Base-by-base conservation (phyloP, 2,797 vertebrate genomes). In the Carapus acus region DNA sequence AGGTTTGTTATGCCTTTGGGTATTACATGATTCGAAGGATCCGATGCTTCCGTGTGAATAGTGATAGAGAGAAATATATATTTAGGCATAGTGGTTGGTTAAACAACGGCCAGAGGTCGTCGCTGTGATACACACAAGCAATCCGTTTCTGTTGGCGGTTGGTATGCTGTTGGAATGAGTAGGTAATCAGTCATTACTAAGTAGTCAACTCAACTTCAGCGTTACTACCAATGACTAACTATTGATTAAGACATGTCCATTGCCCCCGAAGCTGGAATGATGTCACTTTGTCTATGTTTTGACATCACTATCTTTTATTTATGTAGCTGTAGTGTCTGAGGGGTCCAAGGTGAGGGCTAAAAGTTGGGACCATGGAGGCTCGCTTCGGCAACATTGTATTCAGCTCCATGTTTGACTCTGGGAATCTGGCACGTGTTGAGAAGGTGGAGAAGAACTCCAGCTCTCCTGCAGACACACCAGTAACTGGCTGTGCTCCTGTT, bases 321-420 rank as follows among this genome's bases (percentile, higher is more conserved):
- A n/a, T n/a, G n/a, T n/a, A n/a, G n/a, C n/a, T n/a, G 3, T 50
- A 62, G 33, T 54, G 47, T 51, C 59, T 8, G 34, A 60, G 40
- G 8, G 40, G 45, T 68, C 37, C 40, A 59, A 49, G 56, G 40
- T 22, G 15, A 62, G 51, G 14, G 7, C 49, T 18, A 14, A 37
- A 70, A 47, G 31, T 45, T 17, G 33, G 45, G 58, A 51, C 52
- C 70, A 96, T 96, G 95, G 95, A 97, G 85, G 78, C 89, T 69
- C 89, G 91, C 54, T 93, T 94, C 58, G 94, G 94, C 20, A 92
- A 87, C 55, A 76, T 96, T 50, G 86, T 94, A 71, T 97, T 98
- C 85, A 95, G 93, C 82, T 96, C 95, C 65, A 90, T 84, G 77
- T 97, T 97, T 77, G 95, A 97, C 75, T 96, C 94, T 1, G 95